Evolutionary conservation across 2,113 vertebrate genomes (phyloP).

Genomic region (Pelusios castaneus): DNA sequence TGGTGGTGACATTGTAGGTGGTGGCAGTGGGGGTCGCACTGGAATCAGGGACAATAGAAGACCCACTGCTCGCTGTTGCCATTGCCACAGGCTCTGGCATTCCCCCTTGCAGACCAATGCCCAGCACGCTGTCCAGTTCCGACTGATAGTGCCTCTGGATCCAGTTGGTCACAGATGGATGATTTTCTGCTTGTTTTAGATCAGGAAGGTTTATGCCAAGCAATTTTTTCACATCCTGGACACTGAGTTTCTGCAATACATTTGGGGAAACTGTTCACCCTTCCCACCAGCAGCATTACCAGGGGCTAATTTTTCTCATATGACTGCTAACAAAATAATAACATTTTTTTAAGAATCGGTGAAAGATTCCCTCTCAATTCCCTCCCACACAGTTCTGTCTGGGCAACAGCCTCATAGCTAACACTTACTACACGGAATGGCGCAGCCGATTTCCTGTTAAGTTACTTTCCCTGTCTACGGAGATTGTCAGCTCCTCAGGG

Average conservation of each 20-base stretch:
- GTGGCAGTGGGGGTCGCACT: neutral
- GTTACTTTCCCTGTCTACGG: neutral
- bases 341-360: accelerated
- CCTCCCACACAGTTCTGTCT: neutral
- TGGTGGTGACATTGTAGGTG: neutral
- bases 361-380: accelerated
- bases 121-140: slow-evolving; percentile 53
- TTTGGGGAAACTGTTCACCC: accelerated
- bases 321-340: neutral
- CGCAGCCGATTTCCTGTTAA: neutral
- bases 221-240: slow-evolving; percentile 49
- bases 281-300: neutral
- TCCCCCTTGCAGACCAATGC: slow-evolving; percentile 43
- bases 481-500: no score
- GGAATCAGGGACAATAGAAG: accelerated
- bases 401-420: accelerated
- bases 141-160: slow-evolving; percentile 36
- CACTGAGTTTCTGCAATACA: slow-evolving; percentile 63
- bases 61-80: neutral
- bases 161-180: slow-evolving; percentile 58
- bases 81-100: accelerated
- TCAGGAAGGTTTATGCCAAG: slow-evolving; percentile 63
- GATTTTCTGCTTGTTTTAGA: slow-evolving; percentile 50
- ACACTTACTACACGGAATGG: neutral
- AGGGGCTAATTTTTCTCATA: accelerated